Evolutionary conservation across 2,113 vertebrate species (phyloP).

Genomic region (Oryzias woworae): DNA sequence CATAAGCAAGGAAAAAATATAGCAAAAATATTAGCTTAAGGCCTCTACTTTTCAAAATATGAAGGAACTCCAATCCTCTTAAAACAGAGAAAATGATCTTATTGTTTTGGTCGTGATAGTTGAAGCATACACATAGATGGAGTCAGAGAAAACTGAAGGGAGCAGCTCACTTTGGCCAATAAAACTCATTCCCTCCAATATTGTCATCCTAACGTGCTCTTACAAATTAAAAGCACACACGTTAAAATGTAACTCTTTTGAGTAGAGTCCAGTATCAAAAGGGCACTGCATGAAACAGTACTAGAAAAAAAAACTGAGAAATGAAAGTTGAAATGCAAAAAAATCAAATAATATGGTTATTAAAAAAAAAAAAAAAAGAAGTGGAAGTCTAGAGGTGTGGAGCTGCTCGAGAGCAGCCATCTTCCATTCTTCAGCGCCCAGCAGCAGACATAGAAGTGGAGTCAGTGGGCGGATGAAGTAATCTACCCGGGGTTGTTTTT

Average conservation of each 20-base stretch:
- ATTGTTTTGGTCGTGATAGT: slow-evolving; percentile 32
- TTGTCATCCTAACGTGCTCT: slow-evolving; percentile 12
- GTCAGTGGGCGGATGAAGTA: slow-evolving; percentile 68
- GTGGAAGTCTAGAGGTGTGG: slow-evolving; percentile 43
- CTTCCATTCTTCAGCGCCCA: slow-evolving; percentile 76
- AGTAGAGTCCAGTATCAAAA: neutral
- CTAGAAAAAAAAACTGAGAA: slow-evolving; percentile 55
- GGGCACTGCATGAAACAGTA: slow-evolving; percentile 21
- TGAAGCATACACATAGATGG: slow-evolving; percentile 34
- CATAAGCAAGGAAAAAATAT: slow-evolving; percentile 51
- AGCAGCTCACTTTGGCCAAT: slow-evolving; percentile 26
- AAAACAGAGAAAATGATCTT: slow-evolving; percentile 14
- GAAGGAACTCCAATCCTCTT: slow-evolving; percentile 18
- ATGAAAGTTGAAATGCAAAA: slow-evolving; percentile 72
- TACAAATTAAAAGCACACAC: slow-evolving; percentile 34
- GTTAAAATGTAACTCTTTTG: slow-evolving; percentile 23
- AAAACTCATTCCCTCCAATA: slow-evolving; percentile 46
- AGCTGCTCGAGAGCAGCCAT: slow-evolving; percentile 66
- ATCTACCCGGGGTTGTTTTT: slow-evolving; percentile 93
- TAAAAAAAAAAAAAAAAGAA: slow-evolving; percentile 38
- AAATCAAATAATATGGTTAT: neutral
- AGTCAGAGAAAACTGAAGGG: slow-evolving; percentile 12
- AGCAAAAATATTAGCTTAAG: slow-evolving; percentile 47
- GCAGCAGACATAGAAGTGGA: slow-evolving; percentile 67
- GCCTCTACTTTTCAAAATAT: slow-evolving; percentile 37